Evolutionary conservation across 2,888 invertebrate species (phyloP).

Genomic region (Synergus japonicus): DNA sequence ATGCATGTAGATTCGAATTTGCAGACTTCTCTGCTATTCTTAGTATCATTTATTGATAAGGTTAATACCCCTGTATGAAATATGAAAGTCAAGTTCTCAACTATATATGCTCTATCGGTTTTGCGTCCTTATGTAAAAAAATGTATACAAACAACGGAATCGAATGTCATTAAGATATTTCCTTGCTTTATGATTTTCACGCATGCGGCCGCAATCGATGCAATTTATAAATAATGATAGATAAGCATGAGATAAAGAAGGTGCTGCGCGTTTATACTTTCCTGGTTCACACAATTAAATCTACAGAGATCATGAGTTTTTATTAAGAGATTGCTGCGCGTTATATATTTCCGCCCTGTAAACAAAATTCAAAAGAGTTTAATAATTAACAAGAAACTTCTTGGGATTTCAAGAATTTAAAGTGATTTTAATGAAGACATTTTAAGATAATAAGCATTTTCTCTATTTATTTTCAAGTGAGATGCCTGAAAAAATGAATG

Average conservation of each 20-base stretch:
- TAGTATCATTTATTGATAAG: not conserved
- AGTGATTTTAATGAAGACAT: no score
- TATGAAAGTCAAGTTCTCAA: not conserved
- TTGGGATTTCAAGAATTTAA: no score
- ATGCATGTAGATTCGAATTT: not conserved
- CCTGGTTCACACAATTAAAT: slow-evolving; percentile 19
- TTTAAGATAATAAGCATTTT: no score
- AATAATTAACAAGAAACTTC: no score
- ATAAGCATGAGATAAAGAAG: slow-evolving; percentile 31
- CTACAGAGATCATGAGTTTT: slow-evolving; percentile 30
- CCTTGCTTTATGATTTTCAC: not conserved
- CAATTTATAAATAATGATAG: slow-evolving; percentile 18
- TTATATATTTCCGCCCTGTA: slow-evolving; percentile 20
- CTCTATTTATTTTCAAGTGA: no score
- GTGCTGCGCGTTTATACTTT: slow-evolving; percentile 23
- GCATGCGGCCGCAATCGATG: not conserved
- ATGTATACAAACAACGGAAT: not conserved
- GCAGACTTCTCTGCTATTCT: not conserved
- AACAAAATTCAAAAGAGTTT: not conserved
- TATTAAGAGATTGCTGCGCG: slow-evolving; percentile 7
- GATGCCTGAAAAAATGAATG: no score
- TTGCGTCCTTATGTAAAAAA: slow-evolving; percentile 13
- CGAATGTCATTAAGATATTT: slow-evolving; percentile 10
- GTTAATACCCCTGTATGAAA: not conserved
- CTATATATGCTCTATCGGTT: not conserved